These are phyloP conservation scores for Fragum sueziense DNA, from an alignment of 2,888 invertebrate genomes.

Conservation along the genomic window DNA sequence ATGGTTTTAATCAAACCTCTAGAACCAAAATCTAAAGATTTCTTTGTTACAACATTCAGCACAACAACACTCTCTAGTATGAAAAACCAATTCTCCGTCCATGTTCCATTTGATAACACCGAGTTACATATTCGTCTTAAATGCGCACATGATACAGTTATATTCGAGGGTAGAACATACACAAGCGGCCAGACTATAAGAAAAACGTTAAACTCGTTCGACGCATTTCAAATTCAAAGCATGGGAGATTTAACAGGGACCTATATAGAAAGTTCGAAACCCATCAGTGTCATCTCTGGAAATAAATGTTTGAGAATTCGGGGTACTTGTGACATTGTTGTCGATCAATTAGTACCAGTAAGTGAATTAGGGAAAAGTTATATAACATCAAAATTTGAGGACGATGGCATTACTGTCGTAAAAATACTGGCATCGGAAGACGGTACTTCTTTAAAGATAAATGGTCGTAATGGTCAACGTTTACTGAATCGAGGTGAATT, in stretches of 20 bases:
- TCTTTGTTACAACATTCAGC: background rate
- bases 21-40: background rate
- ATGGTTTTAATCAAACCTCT: background rate
- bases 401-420: background rate
- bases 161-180: background rate
- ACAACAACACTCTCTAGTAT: background rate
- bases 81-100: background rate
- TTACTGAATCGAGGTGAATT: background rate
- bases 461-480: background rate
- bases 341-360: background rate
- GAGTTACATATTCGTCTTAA: background rate
- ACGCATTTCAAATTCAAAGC: slow-evolving; percentile 1
- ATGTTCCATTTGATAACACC: background rate
- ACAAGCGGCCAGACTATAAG: background rate
- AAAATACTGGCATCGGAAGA: background rate
- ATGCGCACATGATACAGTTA: background rate
- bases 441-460: background rate
- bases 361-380: background rate
- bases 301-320: background rate
- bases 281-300: background rate
- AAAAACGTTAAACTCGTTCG: background rate
- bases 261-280: background rate
- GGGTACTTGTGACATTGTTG: background rate
- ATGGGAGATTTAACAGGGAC: background rate
- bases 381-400: background rate